Evolutionary conservation across 2,797 vertebrate genomes (phyloP), one percentile per base, ranked within the genome.

Genomic region (Molossus molossus): DNA sequence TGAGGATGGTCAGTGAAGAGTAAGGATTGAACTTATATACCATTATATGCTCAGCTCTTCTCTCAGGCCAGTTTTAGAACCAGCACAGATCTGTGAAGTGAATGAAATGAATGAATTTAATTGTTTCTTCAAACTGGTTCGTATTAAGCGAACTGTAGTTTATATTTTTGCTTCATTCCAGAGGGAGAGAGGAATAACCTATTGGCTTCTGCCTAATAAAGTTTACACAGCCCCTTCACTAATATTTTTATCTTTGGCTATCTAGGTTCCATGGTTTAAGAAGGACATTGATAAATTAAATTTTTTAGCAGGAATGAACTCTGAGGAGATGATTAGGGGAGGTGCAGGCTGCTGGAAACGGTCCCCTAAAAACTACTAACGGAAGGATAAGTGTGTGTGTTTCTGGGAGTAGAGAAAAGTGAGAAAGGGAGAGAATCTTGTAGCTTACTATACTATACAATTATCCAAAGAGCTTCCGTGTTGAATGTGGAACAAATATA

Each of bases 81-180:
- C 37, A 75, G 11, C 48, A 45, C 37, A 21, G 40, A 50, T 67
- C 80, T 79, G 29, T 33, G 37, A 70, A 33, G 45, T 50, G 45
- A 86, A 64, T 5, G 2, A 33, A 33, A 1, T 15, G 27, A 45
- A 29, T 45, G 29, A 25, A 23, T 73, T 20, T 29, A 37, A 27
- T 20, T 29, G 17, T 93, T 93, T 72, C 82, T 77, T 72, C 85
- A 90, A 60, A 57, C 21, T 37, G 1, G 2, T 92, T 87, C 87
- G 9, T 62, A 48, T 23, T 25, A 58, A 53, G 33, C 84, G 21
- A 93, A 83, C 29, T 37, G 7, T 3, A 55, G 40, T 79, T 77
- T 57, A 33, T 80, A 15, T 23, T 87, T 94, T 81, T 77, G 76
- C 27, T 76, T 87, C 25, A 40, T 91, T 9, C 25, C 62, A 8